Conservation (phyloP, 2,113 vertebrate genomes). For the Epinephelus lanceolatus region DNA sequence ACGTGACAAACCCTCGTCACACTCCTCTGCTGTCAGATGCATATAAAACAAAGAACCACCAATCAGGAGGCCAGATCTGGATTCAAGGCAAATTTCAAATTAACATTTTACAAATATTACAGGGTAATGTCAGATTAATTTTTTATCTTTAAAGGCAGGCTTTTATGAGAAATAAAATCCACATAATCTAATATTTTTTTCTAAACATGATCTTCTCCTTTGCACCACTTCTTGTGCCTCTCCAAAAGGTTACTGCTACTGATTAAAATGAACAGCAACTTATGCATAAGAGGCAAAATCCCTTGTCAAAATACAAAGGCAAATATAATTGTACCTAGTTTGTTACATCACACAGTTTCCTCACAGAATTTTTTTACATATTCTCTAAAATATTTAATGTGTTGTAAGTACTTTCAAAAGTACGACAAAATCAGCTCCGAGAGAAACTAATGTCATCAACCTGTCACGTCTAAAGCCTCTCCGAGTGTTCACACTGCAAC, state of each 20-base stretch:
- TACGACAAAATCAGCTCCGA: slow-evolving; percentile 18
- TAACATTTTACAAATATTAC: slow-evolving; percentile 40
- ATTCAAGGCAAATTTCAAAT: slow-evolving; percentile 20
- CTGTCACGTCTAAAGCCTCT: slow-evolving; percentile 6
- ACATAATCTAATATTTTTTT: slow-evolving; percentile 22
- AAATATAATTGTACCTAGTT: slow-evolving; percentile 49
- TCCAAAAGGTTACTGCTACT: slow-evolving; percentile 21
- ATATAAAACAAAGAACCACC: slow-evolving; percentile 30
- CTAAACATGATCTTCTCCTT: not conserved
- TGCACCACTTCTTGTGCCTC: slow-evolving; percentile 44
- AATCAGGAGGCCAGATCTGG: not conserved
- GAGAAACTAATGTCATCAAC: slow-evolving; percentile 8
- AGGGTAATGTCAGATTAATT: slow-evolving; percentile 20
- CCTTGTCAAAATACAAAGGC: slow-evolving; percentile 59
- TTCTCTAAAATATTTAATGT: slow-evolving; percentile 23
- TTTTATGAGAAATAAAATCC: slow-evolving; percentile 22
- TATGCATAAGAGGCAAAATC: slow-evolving; percentile 62
- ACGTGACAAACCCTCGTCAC: not conserved
- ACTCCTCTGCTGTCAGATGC: slow-evolving; percentile 36
- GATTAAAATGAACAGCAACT: slow-evolving; percentile 43
- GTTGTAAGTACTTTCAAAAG: slow-evolving; percentile 17
- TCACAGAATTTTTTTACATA: slow-evolving; percentile 1
- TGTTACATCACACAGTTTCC: slow-evolving; percentile 28
- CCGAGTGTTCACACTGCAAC: not conserved
- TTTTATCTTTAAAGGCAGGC: slow-evolving; percentile 13